These are phyloP conservation scores for Megaceryle maxima DNA, from an alignment of 2,113 vertebrate species.

Conservation along the genomic window DNA sequence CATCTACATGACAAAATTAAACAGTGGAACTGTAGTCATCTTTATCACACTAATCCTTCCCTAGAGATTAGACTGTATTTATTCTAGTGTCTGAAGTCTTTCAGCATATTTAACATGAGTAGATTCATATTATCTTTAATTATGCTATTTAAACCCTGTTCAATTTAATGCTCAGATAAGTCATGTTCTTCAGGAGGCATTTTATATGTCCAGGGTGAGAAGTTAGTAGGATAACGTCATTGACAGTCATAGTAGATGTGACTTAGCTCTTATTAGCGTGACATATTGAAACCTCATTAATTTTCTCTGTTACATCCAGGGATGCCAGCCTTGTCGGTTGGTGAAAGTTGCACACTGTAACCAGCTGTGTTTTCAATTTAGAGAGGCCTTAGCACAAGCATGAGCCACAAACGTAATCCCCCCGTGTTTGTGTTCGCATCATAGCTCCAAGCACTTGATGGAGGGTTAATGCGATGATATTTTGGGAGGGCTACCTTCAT, in stretches of 20 bases:
- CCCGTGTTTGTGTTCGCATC: not conserved
- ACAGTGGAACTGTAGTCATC: constrained; percentile 27
- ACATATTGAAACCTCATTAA: constrained; percentile 51
- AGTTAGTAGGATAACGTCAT: constrained; percentile 35
- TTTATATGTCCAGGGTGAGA: constrained; percentile 23
- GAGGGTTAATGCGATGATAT: not conserved
- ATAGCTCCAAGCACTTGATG: not conserved
- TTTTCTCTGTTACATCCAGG: not conserved
- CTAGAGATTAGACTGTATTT: constrained; percentile 54
- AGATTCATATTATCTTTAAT: constrained; percentile 59
- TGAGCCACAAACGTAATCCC: not conserved
- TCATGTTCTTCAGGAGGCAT: constrained; percentile 23
- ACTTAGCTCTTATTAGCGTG: constrained; percentile 16
- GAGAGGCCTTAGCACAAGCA: not conserved
- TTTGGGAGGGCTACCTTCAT: not conserved
- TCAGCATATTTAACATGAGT: constrained; percentile 47
- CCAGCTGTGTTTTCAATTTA: constrained; percentile 6
- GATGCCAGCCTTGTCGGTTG: constrained; percentile 20
- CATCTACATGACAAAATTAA: constrained; percentile 54
- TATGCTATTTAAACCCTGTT: constrained; percentile 45
- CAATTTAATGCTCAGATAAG: constrained; percentile 30
- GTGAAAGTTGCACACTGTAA: not conserved
- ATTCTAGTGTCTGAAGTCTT: constrained; percentile 48
- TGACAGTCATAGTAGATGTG: not conserved
- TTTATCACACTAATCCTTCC: constrained; percentile 53